Base-by-base conservation (phyloP, 2,797 vertebrate genomes). In the Garrulus glandarius region DNA sequence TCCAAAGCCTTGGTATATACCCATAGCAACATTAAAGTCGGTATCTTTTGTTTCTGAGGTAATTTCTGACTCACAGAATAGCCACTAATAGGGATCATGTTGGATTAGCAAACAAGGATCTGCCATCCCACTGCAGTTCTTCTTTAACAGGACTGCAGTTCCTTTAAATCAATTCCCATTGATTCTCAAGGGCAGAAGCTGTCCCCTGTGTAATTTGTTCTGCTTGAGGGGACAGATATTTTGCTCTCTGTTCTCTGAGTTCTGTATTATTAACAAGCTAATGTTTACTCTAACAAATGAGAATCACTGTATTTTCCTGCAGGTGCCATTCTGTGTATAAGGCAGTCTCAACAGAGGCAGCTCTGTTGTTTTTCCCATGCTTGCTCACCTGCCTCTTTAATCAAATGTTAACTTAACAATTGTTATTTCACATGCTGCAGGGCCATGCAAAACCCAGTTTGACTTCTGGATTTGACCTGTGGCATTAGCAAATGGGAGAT, bases 231-330 rank as follows among this genome's bases (percentile, higher is more conserved):
- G 46, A 64, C 57, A 93, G 65, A 43, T 76, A 56, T 52, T 93
- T 92, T 81, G 22, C 55, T 80, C 30, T 60, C 26, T 81, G 1
- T 68, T 55, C 84, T 81, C 84, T 2, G 10, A 59, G 61, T 71
- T 77, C 65, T 83, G 30, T 71, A 50, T 83, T 88, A 67, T 80
- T 85, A 89, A 92, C 86, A 87, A 82, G 71, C 22, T 76, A 70
- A 79, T 91, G 27, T 83, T 92, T 89, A 64, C 84, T 47, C 71
- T 88, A 90, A 61, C 32, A 91, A 84, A 89, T 39, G n/a, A 88
- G 34, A 68, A 50, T 53, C 37, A 5, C 34, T 49, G 29, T 34
- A 11, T 79, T 84, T 93, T 84, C 79, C 85, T 89, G 50, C 49
- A 52, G 63, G 52, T 84, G 27, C 53, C 44, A 15, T 52, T 72